phyloP scores from a whole-genome alignment of 1,140 invertebrate species.

The Drosophila virilis region DNA sequence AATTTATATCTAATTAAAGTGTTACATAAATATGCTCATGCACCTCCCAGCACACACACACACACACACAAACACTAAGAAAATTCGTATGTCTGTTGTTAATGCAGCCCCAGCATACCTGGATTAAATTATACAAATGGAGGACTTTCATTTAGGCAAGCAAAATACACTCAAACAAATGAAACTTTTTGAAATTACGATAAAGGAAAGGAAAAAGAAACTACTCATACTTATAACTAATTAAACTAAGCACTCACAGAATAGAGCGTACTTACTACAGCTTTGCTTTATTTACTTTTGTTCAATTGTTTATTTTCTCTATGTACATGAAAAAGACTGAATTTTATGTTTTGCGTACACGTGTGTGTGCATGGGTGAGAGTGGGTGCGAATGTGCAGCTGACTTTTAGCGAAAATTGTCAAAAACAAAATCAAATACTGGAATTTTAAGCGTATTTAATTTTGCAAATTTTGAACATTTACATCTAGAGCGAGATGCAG shows the following conservation, averaged over 20 bases:
- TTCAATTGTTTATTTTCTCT: conserved; percentile 22
- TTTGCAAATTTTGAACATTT: neutral
- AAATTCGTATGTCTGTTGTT: conserved; percentile 14
- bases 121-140: neutral
- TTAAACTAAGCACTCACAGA: conserved; percentile 28
- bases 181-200: conserved; percentile 14
- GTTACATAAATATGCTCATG: conserved; percentile 32
- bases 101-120: conserved; percentile 1
- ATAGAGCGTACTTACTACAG: conserved; percentile 14
- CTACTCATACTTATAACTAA: conserved; percentile 14
- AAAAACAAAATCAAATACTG: conserved; percentile 1
- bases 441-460: conserved; percentile 4
- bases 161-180: conserved; percentile 11
- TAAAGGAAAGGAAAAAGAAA: neutral
- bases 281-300: conserved; percentile 39
- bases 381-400: neutral
- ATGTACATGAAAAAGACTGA: conserved; percentile 75
- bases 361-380: conserved; percentile 6
- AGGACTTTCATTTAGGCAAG: conserved; percentile 7
- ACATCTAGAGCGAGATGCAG: neutral
- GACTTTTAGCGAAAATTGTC: conserved; percentile 26
- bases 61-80: conserved; percentile 12
- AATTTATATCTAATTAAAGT: conserved; percentile 94
- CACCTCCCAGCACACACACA: conserved; percentile 9
- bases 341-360: conserved; percentile 47